phyloP scores from a whole-genome alignment of 2,113 vertebrate species.

The Ceyx margarethae region DNA sequence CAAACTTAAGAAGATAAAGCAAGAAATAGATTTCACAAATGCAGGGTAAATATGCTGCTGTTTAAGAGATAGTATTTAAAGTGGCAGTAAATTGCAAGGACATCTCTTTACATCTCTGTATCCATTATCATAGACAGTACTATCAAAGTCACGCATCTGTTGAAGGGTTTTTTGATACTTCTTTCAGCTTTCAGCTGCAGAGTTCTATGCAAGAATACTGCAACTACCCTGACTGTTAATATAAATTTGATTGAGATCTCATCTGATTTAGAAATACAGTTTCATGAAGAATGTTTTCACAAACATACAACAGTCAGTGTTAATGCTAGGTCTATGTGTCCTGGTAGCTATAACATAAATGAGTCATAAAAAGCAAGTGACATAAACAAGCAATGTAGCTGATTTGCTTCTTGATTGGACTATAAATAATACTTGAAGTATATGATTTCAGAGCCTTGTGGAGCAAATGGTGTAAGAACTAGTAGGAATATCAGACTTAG shows the following conservation, averaged over 20 bases:
- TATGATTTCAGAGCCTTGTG: neutral
- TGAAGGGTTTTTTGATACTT: neutral
- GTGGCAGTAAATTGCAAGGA: neutral
- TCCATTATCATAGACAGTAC: neutral
- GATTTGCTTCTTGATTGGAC: constrained; percentile 8
- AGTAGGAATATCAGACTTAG: neutral
- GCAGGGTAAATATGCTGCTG: neutral
- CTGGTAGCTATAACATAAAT: neutral
- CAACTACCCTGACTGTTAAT: neutral
- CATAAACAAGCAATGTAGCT: neutral
- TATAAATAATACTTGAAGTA: neutral
- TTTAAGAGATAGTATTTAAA: neutral
- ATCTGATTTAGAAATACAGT: neutral
- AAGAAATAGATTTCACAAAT: neutral
- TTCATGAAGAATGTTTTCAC: neutral
- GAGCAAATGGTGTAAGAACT: neutral
- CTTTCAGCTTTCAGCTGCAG: neutral
- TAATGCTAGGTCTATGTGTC: neutral
- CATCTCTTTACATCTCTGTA: neutral
- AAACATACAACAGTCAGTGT: neutral
- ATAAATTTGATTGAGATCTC: constrained; percentile 2
- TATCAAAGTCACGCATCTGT: neutral
- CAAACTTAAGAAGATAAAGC: neutral
- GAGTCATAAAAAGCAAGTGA: constrained; percentile 28
- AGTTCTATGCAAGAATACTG: neutral